Evolutionary conservation across 2,113 vertebrate species (phyloP).

Genomic region (Sander vitreus): DNA sequence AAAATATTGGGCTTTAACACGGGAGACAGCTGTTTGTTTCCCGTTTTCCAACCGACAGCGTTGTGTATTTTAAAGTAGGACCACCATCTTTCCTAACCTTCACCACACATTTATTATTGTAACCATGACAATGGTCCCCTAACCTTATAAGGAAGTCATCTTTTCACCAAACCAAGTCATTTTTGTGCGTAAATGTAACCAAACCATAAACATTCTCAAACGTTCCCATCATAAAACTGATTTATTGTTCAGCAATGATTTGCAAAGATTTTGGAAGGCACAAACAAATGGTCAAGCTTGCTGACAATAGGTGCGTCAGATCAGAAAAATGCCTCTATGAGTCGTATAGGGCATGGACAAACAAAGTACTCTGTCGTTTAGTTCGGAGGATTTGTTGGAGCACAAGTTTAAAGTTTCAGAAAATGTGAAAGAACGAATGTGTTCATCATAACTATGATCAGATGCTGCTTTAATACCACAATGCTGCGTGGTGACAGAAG

Average conservation of each 20-base stretch:
- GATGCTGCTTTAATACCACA: conserved; percentile 15
- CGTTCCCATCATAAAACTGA: neutral
- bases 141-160: neutral
- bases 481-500: conserved; percentile 16
- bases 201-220: neutral
- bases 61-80: neutral
- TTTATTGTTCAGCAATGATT: neutral
- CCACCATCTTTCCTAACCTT: neutral
- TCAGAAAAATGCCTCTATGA: too few species aligned
- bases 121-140: neutral
- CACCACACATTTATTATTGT: neutral
- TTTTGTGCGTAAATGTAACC: neutral
- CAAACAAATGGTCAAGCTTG: neutral
- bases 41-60: neutral
- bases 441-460: conserved; percentile 31
- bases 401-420: neutral
- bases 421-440: neutral
- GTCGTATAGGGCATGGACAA: too few species aligned
- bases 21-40: neutral
- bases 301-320: neutral
- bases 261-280: neutral
- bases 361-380: neutral
- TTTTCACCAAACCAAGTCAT: neutral
- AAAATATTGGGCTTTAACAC: too few species aligned
- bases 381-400: neutral